phyloP scores from a whole-genome alignment of 1,140 invertebrate genomes.

The Platyura marginata region DNA sequence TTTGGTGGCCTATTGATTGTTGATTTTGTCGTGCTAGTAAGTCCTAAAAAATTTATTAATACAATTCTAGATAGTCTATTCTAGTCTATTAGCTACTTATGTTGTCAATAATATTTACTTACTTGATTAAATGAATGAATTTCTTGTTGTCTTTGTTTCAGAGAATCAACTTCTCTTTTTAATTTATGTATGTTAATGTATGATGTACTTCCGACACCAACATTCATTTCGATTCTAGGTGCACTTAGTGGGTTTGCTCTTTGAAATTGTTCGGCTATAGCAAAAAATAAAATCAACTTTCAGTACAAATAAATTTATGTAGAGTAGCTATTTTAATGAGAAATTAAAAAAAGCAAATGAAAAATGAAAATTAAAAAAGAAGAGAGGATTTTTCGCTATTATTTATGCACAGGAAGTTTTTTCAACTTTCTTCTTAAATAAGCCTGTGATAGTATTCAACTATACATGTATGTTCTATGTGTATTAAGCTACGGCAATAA shows the following conservation, averaged over 20 bases:
- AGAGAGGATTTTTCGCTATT: too few relatives aligned
- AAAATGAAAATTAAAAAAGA: too few relatives aligned
- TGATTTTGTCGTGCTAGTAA: constrained; percentile 5
- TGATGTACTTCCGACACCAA: not conserved
- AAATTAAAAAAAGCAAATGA: too few relatives aligned
- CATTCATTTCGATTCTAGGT: constrained; percentile 3
- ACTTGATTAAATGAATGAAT: constrained; percentile 55
- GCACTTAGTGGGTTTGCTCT: constrained; percentile 1
- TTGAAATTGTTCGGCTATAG: constrained; percentile 7
- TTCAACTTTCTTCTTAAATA: too few relatives aligned
- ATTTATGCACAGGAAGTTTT: too few relatives aligned
- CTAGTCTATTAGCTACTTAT: constrained; percentile 1
- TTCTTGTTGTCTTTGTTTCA: constrained; percentile 75
- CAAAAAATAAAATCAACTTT: too few relatives aligned
- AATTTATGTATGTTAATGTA: constrained; percentile 20
- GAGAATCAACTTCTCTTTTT: constrained; percentile 67
- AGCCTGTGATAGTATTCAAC: too few relatives aligned
- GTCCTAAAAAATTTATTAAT: not conserved
- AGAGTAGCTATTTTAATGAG: too few relatives aligned
- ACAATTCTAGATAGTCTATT: constrained; percentile 1
- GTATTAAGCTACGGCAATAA: too few relatives aligned
- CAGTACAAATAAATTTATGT: too few relatives aligned
- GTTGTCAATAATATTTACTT: too few relatives aligned
- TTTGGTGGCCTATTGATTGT: constrained; percentile 20
- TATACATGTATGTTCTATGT: too few relatives aligned